A percentile compares a stretch with the other conserved stretches of the same genome.
phyloP scores from a whole-genome alignment of 2,113 vertebrate species.

The Psittacus erithacus region DNA sequence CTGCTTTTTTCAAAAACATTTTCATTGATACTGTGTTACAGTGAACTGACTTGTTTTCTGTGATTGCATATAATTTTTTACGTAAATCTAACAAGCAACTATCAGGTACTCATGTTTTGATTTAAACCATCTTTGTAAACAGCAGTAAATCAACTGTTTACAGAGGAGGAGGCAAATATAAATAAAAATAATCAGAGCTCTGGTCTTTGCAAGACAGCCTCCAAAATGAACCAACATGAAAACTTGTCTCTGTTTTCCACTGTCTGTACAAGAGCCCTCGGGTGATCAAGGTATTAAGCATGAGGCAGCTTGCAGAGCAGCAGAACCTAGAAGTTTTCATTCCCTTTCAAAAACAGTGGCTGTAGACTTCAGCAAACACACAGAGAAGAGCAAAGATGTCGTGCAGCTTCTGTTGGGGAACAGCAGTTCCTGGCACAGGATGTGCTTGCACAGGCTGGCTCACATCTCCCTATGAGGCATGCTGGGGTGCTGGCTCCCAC shows the following conservation, averaged over 20 bases:
- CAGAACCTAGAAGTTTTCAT: not conserved
- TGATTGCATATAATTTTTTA: not conserved
- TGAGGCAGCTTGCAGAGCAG: not conserved
- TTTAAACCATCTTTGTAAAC: conserved; percentile 27
- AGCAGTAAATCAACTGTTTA: conserved; percentile 37
- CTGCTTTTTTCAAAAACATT: rapidly evolving
- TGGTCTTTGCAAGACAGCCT: conserved; percentile 3
- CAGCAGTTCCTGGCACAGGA: not conserved
- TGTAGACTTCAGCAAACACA: not conserved
- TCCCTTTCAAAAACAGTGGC: not conserved
- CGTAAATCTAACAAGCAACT: conserved; percentile 13
- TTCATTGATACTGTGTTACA: not conserved
- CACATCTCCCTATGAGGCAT: too few relatives aligned
- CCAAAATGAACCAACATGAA: not conserved
- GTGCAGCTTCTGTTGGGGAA: not conserved
- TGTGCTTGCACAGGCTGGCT: rapidly evolving
- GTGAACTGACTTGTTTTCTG: rapidly evolving
- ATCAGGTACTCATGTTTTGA: conserved; percentile 22
- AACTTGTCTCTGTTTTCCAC: not conserved
- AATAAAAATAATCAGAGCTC: conserved; percentile 38
- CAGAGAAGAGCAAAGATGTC: rapidly evolving
- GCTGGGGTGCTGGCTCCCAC: rapidly evolving
- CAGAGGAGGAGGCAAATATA: conserved; percentile 5
- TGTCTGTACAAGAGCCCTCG: not conserved
- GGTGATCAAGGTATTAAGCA: not conserved